phyloP scores from a whole-genome alignment of 2,113 vertebrate genomes.

The Nothocercus nigrocapillus region DNA sequence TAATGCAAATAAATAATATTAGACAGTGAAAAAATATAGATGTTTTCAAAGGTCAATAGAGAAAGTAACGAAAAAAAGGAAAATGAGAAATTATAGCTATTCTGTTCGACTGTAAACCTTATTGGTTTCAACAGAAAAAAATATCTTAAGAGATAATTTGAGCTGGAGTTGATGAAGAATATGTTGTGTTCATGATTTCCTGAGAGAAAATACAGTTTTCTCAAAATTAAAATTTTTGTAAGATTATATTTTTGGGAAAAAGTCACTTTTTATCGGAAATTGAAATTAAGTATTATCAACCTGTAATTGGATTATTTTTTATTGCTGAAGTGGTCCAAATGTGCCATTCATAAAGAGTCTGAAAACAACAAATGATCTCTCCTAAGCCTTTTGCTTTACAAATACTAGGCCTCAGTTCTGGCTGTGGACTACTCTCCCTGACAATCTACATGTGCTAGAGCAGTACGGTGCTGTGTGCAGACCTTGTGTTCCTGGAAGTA shows the following conservation, averaged over 20 bases:
- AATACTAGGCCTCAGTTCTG: neutral
- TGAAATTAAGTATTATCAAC: neutral
- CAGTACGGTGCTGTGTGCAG: neutral
- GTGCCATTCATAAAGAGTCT: neutral
- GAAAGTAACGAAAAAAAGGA: neutral
- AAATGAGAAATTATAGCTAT: neutral
- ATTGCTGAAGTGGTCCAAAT: neutral
- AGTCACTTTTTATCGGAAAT: neutral
- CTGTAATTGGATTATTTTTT: neutral
- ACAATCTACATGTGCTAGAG: neutral
- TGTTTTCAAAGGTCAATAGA: neutral
- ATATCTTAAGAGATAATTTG: neutral
- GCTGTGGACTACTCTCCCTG: accelerated
- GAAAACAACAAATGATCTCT: neutral
- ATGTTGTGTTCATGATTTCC: accelerated
- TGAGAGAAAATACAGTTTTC: neutral
- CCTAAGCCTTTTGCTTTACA: neutral
- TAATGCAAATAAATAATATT: neutral
- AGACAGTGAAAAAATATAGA: neutral
- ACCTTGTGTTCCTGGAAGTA: neutral
- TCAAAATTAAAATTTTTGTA: neutral
- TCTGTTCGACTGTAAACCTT: neutral
- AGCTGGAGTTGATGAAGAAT: neutral
- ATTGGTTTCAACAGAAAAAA: neutral
- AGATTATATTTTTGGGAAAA: neutral